Conservation (phyloP, 2,113 vertebrate genomes). For the Indri indri region DNA sequence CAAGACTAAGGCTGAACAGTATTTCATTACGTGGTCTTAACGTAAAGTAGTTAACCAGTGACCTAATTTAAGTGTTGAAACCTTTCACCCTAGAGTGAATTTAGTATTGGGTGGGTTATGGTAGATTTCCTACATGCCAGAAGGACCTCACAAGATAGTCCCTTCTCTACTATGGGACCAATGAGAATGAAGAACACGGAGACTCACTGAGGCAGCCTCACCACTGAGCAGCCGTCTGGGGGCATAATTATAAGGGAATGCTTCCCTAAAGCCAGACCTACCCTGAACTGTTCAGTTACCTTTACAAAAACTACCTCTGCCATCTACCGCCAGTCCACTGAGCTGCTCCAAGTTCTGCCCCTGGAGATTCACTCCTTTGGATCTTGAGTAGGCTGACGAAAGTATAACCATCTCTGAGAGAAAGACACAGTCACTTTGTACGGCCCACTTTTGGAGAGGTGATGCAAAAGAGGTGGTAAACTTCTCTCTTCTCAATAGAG, state of each 20-base stretch:
- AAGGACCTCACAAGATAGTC: neutral
- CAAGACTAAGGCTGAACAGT: neutral
- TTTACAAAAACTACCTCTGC: constrained; percentile 23
- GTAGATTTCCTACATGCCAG: neutral
- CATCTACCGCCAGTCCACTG: neutral
- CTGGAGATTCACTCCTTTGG: neutral
- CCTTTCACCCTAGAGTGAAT: neutral
- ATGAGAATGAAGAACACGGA: constrained; percentile 30
- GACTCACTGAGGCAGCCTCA: neutral
- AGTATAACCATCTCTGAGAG: neutral
- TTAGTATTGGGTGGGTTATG: neutral
- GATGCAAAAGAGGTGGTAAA: neutral
- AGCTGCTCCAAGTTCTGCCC: constrained; percentile 9
- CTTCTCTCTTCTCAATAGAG: no score
- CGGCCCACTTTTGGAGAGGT: neutral
- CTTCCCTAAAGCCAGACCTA: constrained; percentile 6
- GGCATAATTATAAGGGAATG: neutral
- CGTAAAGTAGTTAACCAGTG: constrained; percentile 14
- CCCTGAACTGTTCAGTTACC: neutral
- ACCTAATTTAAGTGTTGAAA: constrained; percentile 15
- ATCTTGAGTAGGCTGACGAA: constrained; percentile 10
- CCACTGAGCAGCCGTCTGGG: neutral
- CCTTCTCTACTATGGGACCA: neutral
- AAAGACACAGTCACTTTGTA: neutral
- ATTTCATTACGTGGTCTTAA: constrained; percentile 43